Percentiles rank a stretch among this genome's conserved stretches.
Evolutionary conservation across 64 coral and sea anemone species (phyloP).

Genomic region (Astreopora myriophthalma): DNA sequence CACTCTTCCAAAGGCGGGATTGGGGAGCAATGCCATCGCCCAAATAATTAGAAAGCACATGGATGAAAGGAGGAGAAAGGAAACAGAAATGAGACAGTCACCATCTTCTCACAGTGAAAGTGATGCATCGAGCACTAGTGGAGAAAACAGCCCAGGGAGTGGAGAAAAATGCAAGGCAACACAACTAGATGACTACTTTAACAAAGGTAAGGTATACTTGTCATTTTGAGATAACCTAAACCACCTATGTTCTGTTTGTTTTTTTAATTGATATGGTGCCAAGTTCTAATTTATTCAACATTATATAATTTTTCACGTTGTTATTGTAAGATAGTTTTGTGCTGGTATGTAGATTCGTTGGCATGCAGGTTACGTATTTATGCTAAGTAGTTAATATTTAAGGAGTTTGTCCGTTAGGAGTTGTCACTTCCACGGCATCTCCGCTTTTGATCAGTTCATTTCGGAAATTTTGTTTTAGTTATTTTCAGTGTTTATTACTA

Average conservation of each 20-base stretch:
- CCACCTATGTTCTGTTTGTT: constrained; percentile 24
- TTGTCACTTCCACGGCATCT: too few species aligned
- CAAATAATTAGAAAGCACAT: constrained; percentile 75
- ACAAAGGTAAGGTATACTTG: constrained; percentile 41
- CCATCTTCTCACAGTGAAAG: constrained; percentile 37
- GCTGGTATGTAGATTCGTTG: too few species aligned
- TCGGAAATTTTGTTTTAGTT: too few species aligned
- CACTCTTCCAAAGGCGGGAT: constrained; percentile 40
- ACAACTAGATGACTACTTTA: constrained; percentile 34
- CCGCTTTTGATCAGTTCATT: too few species aligned
- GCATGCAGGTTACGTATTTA: too few species aligned
- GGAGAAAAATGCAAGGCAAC: constrained; percentile 9
- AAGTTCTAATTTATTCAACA: constrained; percentile 51
- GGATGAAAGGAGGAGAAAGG: constrained; percentile 55
- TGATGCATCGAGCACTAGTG: constrained; percentile 1
- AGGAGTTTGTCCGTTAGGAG: too few species aligned
- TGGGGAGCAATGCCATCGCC: constrained; percentile 52
- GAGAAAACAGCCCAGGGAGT: constrained; percentile 21
- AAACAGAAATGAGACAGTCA: constrained; percentile 12
- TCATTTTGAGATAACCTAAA: constrained; percentile 40
- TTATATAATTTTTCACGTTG: too few species aligned
- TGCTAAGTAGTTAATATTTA: too few species aligned
- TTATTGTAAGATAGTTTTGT: too few species aligned
- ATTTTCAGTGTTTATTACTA: too few species aligned
- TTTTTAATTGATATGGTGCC: constrained; percentile 35